These are phyloP conservation scores for Macrosoma leucophasiata DNA, from an alignment of 2,888 invertebrate species.

Conservation along the genomic window DNA sequence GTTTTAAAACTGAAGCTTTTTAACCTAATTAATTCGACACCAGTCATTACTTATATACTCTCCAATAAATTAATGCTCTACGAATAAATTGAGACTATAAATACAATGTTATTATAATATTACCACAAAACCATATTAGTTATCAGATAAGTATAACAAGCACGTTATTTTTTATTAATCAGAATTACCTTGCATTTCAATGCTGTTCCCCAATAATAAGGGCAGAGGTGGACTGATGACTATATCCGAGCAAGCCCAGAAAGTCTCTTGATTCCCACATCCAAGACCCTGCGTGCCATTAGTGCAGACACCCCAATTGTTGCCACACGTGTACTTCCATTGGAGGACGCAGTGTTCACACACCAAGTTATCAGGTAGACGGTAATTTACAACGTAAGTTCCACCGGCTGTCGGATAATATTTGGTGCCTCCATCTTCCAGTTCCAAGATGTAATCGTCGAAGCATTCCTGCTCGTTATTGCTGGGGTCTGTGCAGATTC, in stretches of 20 bases:
- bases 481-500: slow-evolving; percentile 82
- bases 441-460: slow-evolving; percentile 78
- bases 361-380: slow-evolving; percentile 75
- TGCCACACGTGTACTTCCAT: slow-evolving; percentile 90
- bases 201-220: too few relatives aligned
- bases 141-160: too few relatives aligned
- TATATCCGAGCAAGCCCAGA: slow-evolving; percentile 88
- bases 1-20: too few relatives aligned
- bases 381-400: slow-evolving; percentile 80
- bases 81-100: too few relatives aligned
- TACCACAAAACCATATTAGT: too few relatives aligned
- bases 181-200: too few relatives aligned
- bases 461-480: slow-evolving; percentile 83
- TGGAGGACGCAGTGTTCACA: slow-evolving; percentile 90
- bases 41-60: too few relatives aligned
- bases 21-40: too few relatives aligned
- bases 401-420: slow-evolving; percentile 83
- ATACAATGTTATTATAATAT: too few relatives aligned
- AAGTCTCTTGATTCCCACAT: slow-evolving; percentile 91
- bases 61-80: too few relatives aligned
- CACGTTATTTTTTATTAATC: too few relatives aligned
- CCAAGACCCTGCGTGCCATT: slow-evolving; percentile 84
- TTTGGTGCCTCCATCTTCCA: slow-evolving; percentile 70
- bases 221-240: slow-evolving; percentile 79
- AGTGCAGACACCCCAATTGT: slow-evolving; percentile 85